phyloP scores from a whole-genome alignment of 1,140 invertebrate species.

The Phthorimaea operculella region DNA sequence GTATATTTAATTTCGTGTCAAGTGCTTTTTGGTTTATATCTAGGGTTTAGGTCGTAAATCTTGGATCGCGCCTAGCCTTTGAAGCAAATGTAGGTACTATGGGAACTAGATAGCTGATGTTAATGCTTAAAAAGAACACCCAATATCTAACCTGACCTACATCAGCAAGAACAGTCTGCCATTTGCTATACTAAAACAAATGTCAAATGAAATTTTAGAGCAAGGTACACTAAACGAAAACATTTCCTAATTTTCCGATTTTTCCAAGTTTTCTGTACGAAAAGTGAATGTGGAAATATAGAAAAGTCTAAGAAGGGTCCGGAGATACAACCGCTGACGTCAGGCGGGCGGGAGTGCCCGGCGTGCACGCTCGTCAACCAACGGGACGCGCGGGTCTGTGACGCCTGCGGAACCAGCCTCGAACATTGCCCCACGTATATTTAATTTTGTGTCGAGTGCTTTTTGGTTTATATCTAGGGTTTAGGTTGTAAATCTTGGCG shows the following conservation, averaged over 20 bases:
- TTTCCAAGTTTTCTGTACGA: too few species aligned
- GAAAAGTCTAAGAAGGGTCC: constrained; percentile 72
- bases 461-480: neutral
- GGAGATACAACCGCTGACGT: constrained; percentile 74
- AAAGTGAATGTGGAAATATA: too few species aligned
- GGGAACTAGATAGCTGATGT: too few species aligned
- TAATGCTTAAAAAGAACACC: too few species aligned
- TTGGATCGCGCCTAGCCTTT: too few species aligned
- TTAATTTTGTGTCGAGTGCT: constrained; percentile 17
- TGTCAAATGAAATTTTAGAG: too few species aligned
- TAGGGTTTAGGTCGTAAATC: neutral
- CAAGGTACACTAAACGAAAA: too few species aligned
- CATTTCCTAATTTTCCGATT: too few species aligned
- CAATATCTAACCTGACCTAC: too few species aligned
- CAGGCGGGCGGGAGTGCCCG: constrained; percentile 80
- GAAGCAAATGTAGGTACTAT: too few species aligned
- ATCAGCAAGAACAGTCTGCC: constrained; percentile 70
- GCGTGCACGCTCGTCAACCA: constrained; percentile 85
- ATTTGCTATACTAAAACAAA: too few species aligned
- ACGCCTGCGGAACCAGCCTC: constrained; percentile 75
- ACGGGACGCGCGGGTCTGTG: constrained; percentile 73
- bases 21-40: neutral
- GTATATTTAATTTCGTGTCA: constrained; percentile 68
- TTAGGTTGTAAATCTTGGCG: too few species aligned
- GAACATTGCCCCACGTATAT: constrained; percentile 84